These are phyloP conservation scores for Notodonta dromedarius DNA, from an alignment of 2,888 invertebrate genomes.

Conservation along the genomic window DNA sequence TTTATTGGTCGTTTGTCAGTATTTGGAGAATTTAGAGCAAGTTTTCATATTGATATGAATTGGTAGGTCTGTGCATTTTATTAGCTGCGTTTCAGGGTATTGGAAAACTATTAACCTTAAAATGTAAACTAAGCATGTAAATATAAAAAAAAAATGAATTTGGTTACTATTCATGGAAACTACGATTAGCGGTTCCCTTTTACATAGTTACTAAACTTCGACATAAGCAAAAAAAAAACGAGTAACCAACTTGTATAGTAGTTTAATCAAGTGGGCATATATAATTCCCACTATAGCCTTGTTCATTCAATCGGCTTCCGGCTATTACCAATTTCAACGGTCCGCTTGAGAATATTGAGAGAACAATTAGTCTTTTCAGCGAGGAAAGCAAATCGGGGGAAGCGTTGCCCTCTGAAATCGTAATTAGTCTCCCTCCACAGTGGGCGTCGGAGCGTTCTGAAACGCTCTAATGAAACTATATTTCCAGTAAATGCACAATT, in stretches of 20 bases:
- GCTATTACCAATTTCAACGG: background rate
- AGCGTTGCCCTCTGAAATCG: conserved; percentile 6
- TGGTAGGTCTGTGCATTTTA: background rate
- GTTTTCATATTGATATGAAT: conserved; percentile 32
- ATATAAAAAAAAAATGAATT: too few relatives aligned
- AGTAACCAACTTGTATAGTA: background rate
- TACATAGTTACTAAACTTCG: too few relatives aligned
- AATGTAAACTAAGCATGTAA: too few relatives aligned
- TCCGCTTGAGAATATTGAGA: conserved; percentile 2
- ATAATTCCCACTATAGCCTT: background rate
- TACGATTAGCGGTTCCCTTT: too few relatives aligned
- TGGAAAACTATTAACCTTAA: too few relatives aligned
- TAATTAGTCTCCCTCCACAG: conserved; percentile 6
- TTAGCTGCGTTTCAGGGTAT: too few relatives aligned
- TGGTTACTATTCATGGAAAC: too few relatives aligned
- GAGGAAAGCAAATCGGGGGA: conserved; percentile 2
- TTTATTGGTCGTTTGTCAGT: conserved; percentile 50
- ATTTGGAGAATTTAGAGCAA: conserved; percentile 33
- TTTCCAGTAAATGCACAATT: background rate
- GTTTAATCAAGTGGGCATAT: background rate
- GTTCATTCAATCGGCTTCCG: conserved; percentile 1
- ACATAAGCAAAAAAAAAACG: background rate
- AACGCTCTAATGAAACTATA: background rate
- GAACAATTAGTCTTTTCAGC: conserved; percentile 7
- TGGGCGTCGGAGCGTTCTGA: background rate